Base-by-base conservation (phyloP, 2,888 invertebrate genomes). In the Rosalia funebris region DNA sequence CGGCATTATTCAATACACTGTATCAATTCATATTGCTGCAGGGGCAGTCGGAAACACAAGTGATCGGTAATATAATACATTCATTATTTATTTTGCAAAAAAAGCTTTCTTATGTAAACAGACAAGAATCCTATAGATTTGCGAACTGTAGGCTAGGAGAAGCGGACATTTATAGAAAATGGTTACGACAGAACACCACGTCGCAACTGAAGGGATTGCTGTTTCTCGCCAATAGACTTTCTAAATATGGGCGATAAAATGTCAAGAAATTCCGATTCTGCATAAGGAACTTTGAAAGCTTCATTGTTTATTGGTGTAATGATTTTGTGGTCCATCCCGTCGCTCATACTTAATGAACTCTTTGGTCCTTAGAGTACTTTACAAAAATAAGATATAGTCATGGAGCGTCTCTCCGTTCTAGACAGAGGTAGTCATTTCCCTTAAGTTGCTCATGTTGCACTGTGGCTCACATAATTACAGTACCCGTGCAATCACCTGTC, bases 1-100 rank as follows among this genome's bases (percentile, higher is more conserved):
- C 73, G 72, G 71, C 61, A 69, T 75, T 71, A 65, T 71, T 67
- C 76, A 76, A 79, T 78, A 32, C 42, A 80, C 76, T 78, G 78
- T 77, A 77, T 80, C 78, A 79, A 79, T 81, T 79, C 78, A 79
- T 81, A 80, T 82, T 82, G 81, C 82, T 80, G 80, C 79, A 75
- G 76, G 63, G 66, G 70, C 71, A 71, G 67, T 72, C 68, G 71
- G 71, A 66, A 71, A 76, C 74, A 73, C 72, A 75, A 74, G 73
- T 72, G 71, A 72, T 53, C 17, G 65, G 71, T 73, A 72, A 72
- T 74, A 70, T 69, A 75, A 70, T 69, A 75, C 75, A 76, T 71
- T 68, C 63, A 72, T 70, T 58, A 63, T 67, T 65, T 69, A 64
- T 59, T 60, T 68, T 71, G 75, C 75, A 68, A 75, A 72, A 70